phyloP scores from a whole-genome alignment of 2,113 vertebrate genomes.

The Todiramphus chloris region DNA sequence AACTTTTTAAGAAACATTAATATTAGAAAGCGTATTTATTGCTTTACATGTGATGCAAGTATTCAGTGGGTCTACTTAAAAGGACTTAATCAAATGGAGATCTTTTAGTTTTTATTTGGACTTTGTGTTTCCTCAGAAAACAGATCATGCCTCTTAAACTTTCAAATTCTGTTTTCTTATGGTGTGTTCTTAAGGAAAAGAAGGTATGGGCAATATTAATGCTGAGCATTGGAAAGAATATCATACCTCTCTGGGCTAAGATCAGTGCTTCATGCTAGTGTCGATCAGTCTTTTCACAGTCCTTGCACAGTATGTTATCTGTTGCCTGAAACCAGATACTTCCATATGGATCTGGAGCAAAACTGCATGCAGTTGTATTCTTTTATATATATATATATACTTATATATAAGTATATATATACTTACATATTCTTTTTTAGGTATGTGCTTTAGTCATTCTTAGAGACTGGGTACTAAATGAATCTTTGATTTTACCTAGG shows the following conservation, averaged over 20 bases:
- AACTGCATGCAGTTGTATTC: neutral
- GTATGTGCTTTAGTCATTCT: neutral
- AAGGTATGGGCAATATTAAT: neutral
- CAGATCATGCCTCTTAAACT: neutral
- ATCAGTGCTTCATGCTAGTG: neutral
- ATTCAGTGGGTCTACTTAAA: neutral
- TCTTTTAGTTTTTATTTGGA: neutral
- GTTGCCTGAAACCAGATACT: neutral
- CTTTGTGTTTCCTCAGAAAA: neutral
- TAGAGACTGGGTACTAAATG: neutral
- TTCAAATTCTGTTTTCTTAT: neutral
- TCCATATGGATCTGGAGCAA: neutral
- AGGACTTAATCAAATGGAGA: neutral
- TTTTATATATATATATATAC: too few species aligned
- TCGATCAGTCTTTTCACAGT: neutral
- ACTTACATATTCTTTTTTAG: neutral
- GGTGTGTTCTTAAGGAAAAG: neutral
- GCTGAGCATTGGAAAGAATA: neutral
- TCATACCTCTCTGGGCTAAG: neutral
- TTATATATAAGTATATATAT: too few species aligned
- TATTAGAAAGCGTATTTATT: neutral
- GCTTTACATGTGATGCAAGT: neutral
- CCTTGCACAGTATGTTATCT: neutral
- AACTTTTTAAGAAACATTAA: neutral
- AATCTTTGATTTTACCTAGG: neutral